Evolutionary conservation across 2,113 vertebrate genomes (phyloP), one percentile per base, ranked within the genome.

Genomic region (Saccopteryx leptura): DNA sequence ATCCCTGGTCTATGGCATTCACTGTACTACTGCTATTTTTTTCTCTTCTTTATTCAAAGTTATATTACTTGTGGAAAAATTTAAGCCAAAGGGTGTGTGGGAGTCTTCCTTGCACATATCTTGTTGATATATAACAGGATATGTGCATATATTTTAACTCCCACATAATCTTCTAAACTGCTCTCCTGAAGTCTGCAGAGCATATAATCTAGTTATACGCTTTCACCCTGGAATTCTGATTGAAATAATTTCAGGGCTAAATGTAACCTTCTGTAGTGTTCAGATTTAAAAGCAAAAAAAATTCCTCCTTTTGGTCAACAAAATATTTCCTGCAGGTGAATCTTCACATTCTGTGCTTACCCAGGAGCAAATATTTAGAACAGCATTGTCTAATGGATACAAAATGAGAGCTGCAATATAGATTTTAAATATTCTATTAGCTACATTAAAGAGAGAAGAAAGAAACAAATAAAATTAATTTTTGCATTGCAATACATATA

Each of bases 141-240:
- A 84, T 97, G 56, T 94, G 79, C 91, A 95, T 95, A 85, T 91
- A 96, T 96, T 96, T 95, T 91, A 91, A 96, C 91, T 81, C 95
- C 94, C 92, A 96, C 86, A 61, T 69, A 83, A 81, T 93, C 61
- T 90, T 83, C 65, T 95, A 89, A 92, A 96, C 75, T 94, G 86
- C 89, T 97, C 75, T 93, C 66, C 95, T 88, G 19, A 97, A 94
- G 94, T 89, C 54, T 78, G 52, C 58, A 84, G 31, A 87, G 79
- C 74, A 23, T 69, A 83, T 83, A 72, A 94, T 91, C 82, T 72
- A 88, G 48, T 68, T 91, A 74, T 60, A 26, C 93, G 63, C 8
- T 79, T 75, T 93, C 52, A 89, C 48, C 50, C 82, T 91, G 50
- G 54, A 17, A 93, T 21, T 94, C 65, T 80, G 31, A n/a, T 13